Evolutionary conservation across 2,888 invertebrate genomes (phyloP), one percentile per base, ranked within the genome.

Genomic region (Cheilosia grossa): DNA sequence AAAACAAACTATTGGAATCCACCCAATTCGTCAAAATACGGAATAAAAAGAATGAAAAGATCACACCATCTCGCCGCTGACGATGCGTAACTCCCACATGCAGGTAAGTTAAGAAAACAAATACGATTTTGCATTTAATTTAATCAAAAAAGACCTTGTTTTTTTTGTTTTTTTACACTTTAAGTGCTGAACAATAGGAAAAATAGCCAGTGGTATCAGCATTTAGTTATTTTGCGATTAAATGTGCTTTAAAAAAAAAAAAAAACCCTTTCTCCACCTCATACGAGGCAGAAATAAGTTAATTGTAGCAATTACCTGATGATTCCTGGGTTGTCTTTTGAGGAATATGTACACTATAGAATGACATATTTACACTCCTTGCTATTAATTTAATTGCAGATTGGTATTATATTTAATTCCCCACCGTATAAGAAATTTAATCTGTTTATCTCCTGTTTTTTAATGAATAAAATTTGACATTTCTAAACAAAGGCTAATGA

Each of bases 361-460:
- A 85, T 54, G 85, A 85, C 85, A 85, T 85, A 54, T 30, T 85
- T 40, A 51, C 42, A 74, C 47, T 47, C 40, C 63, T 9, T 24
- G 15, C 17, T 33, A 19, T 15, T 33, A 15, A 13, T 49, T 69
- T 0, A 44, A 42, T 56, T 21, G 17, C 27, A 51, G 30, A 58
- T 30, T 70, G 42, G 47, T 64, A 58, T 54, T 56, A 21, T 54
- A 58, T 64, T 7, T 58, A 53, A 69, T 64, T 49, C 19, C 74
- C 73, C 58, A 74, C 53, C 73, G 58, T 54, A 19, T 44, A 40
- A 21, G 27, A 42, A 51, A 75, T 59, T 75, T 33, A 66, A 66
- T 83, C 82, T 83, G 83, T 83, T 83, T 83, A 83, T 79, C 54
- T 79, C 53, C 59, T 75, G 70, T 83, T 83, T 82, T 78, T 79